Conservation (phyloP, 1,140 invertebrate species). For the Laodelphax striatellus region DNA sequence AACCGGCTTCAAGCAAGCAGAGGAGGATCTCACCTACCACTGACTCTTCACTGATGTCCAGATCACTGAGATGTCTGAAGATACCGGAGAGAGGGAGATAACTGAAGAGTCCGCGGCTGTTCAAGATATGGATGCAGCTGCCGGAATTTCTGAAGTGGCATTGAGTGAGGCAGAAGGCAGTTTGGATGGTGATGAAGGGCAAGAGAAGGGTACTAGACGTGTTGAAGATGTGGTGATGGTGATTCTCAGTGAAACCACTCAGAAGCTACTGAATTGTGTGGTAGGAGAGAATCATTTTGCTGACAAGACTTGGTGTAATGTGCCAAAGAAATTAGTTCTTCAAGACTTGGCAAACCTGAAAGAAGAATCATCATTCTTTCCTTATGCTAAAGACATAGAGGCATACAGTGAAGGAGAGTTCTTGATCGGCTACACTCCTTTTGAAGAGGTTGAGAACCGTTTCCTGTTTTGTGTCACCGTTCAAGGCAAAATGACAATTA, state of each 20-base stretch:
- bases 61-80: no score
- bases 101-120: no score
- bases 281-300: constrained; percentile 45
- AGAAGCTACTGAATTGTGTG: constrained; percentile 37
- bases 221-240: constrained; percentile 10
- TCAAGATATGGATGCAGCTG: no score
- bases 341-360: constrained; percentile 28
- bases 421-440: constrained; percentile 53
- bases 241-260: constrained; percentile 24
- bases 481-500: constrained; percentile 33
- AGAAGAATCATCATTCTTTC: constrained; percentile 43
- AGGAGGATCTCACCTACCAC: no score
- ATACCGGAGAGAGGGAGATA: no score
- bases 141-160: no score
- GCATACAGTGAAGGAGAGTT: constrained; percentile 40
- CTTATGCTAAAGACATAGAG: constrained; percentile 36
- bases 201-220: no score
- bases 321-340: constrained; percentile 35
- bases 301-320: constrained; percentile 57
- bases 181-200: no score
- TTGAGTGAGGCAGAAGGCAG: no score
- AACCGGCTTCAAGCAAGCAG: no score
- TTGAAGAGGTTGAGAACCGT: constrained; percentile 42
- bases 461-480: constrained; percentile 56
- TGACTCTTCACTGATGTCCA: no score